phyloP scores from a whole-genome alignment of 2,797 vertebrate genomes.

The Peromyscus melanophrys region DNA sequence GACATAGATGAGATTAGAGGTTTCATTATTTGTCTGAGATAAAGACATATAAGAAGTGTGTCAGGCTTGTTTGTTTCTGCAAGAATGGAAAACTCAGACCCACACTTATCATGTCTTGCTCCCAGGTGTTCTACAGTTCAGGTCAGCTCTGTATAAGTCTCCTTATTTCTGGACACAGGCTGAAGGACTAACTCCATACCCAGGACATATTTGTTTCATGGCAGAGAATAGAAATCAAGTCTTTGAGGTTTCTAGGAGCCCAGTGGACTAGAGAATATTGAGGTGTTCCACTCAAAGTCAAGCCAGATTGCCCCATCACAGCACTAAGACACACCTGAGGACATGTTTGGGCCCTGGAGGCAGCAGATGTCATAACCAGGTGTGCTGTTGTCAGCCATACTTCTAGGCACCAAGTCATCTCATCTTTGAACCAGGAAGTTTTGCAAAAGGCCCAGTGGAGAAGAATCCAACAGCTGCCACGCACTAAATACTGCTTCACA shows the following conservation, averaged over 20 bases:
- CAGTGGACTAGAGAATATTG: not conserved
- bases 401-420: not conserved
- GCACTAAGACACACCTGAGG: not conserved
- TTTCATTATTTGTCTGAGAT: not conserved
- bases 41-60: not conserved
- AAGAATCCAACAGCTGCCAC: not conserved
- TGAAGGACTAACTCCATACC: not conserved
- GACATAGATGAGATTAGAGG: not conserved
- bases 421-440: not conserved
- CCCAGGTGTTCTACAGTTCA: not conserved
- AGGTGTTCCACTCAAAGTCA: not conserved
- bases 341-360: not conserved
- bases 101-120: not conserved
- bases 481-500: not conserved
- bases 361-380: not conserved
- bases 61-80: not conserved
- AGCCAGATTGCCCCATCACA: not conserved
- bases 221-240: not conserved
- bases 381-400: not conserved
- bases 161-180: not conserved
- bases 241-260: not conserved
- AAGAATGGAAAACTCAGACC: not conserved
- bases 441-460: not conserved
- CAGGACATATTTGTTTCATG: not conserved
- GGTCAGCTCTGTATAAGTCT: not conserved